These are phyloP conservation scores for Pseudeuparius sepicola DNA, from an alignment of 2,888 invertebrate species.

Conservation along the genomic window DNA sequence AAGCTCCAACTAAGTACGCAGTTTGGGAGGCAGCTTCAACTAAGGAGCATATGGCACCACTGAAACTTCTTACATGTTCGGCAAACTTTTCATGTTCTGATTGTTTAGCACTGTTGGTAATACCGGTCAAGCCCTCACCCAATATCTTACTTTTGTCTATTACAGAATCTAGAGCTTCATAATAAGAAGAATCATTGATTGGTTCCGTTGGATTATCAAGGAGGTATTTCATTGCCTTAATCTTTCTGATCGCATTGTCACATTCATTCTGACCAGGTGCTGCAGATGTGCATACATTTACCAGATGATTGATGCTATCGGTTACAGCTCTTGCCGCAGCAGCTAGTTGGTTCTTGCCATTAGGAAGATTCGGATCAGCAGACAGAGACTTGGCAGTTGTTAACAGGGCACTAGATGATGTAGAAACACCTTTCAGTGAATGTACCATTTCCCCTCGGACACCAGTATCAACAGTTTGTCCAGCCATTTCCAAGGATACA, in stretches of 20 bases:
- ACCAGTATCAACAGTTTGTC: constrained; percentile 65
- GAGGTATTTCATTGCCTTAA: constrained; percentile 73
- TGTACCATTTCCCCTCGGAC: constrained; percentile 63
- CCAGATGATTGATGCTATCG: constrained; percentile 83
- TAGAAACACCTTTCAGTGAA: constrained; percentile 78
- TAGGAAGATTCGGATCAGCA: constrained; percentile 81
- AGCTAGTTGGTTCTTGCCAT: constrained; percentile 80
- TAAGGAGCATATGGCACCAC: constrained; percentile 79
- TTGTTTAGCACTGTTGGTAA: constrained; percentile 84
- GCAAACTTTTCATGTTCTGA: constrained; percentile 80
- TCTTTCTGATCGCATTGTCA: constrained; percentile 87
- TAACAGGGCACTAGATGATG: constrained; percentile 75
- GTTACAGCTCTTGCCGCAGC: constrained; percentile 83
- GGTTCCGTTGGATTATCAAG: constrained; percentile 82
- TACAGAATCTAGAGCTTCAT: constrained; percentile 85
- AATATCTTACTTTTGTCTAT: constrained; percentile 74
- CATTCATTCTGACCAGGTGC: constrained; percentile 94
- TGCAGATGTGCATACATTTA: constrained; percentile 78
- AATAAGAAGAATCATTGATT: constrained; percentile 80
- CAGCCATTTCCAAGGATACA: constrained; percentile 77
- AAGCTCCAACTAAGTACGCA: constrained; percentile 88
- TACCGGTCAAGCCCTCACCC: constrained; percentile 89
- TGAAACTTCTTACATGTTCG: constrained; percentile 72
- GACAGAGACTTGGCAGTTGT: constrained; percentile 83
- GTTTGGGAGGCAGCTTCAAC: constrained; percentile 92